Evolutionary conservation across 2,797 vertebrate species (phyloP).

Genomic region (Acipenser transmontanus): DNA sequence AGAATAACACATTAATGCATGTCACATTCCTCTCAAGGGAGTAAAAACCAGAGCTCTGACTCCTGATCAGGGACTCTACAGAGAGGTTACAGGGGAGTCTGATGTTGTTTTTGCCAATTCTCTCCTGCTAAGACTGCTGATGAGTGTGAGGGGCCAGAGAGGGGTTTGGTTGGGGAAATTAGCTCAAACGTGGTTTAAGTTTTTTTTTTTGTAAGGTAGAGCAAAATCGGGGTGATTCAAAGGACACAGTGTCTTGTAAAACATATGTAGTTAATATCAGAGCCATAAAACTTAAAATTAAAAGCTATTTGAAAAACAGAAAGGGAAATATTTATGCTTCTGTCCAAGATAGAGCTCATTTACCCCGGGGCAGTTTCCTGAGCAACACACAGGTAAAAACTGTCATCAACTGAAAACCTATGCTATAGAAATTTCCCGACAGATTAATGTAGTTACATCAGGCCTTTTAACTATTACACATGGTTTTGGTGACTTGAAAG

Average conservation of each 20-base stretch:
- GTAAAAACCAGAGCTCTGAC: constrained; percentile 16
- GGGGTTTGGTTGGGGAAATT: constrained; percentile 22
- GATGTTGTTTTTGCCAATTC: constrained; percentile 16
- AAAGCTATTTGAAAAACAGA: constrained; percentile 92
- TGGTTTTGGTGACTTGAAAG: neutral
- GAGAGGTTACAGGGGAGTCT: constrained; percentile 14
- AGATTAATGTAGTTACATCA: constrained; percentile 16
- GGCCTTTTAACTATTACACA: constrained; percentile 20
- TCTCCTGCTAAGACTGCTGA: constrained; percentile 11
- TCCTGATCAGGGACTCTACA: constrained; percentile 14
- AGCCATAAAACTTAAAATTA: constrained; percentile 97
- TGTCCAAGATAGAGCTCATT: constrained; percentile 77
- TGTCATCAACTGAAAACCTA: constrained; percentile 54
- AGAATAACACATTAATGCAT: neutral
- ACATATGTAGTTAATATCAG: constrained; percentile 96
- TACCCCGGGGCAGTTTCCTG: constrained; percentile 61
- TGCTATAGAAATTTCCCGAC: constrained; percentile 1
- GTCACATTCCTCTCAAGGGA: constrained; percentile 18
- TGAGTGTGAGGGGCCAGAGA: constrained; percentile 26
- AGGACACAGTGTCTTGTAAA: constrained; percentile 92
- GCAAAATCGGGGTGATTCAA: constrained; percentile 81
- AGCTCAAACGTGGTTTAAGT: constrained; percentile 10
- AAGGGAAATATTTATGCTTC: constrained; percentile 87
- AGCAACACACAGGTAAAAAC: constrained; percentile 58
- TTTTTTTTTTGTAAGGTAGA: constrained; percentile 44